Evolutionary conservation across 1,140 invertebrate species (phyloP).

Genomic region (Alviniconcha marisindica): DNA sequence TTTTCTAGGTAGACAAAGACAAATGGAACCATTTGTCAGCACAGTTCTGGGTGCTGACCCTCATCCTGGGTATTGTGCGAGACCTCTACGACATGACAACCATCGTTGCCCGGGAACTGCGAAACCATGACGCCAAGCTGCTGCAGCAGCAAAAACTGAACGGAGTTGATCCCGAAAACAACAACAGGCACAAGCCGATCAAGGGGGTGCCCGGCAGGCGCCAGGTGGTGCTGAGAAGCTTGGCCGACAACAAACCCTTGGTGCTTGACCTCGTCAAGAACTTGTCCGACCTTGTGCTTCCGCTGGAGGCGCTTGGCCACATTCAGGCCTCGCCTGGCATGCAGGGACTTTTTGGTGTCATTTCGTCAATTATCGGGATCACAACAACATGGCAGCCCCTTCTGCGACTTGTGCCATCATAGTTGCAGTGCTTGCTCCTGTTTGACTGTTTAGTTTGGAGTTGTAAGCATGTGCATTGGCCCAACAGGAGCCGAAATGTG

Average conservation of each 20-base stretch:
- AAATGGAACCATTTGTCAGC: constrained; percentile 86
- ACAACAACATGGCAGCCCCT: constrained; percentile 84
- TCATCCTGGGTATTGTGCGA: constrained; percentile 85
- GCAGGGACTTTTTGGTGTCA: constrained; percentile 85
- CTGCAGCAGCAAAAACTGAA: constrained; percentile 71
- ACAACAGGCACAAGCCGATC: background rate
- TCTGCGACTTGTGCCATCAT: constrained; percentile 72
- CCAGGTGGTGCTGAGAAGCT: constrained; percentile 50
- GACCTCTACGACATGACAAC: constrained; percentile 87
- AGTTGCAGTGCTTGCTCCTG: background rate
- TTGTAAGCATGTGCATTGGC: no score
- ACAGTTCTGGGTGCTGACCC: constrained; percentile 80
- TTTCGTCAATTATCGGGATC: constrained; percentile 87
- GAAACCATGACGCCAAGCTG: constrained; percentile 35
- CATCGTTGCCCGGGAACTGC: constrained; percentile 78
- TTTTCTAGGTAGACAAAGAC: constrained; percentile 80
- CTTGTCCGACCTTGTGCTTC: constrained; percentile 90
- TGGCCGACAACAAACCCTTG: constrained; percentile 75
- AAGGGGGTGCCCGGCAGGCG: background rate
- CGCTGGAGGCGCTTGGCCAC: constrained; percentile 86
- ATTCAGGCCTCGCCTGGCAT: constrained; percentile 85
- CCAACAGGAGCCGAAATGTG: no score
- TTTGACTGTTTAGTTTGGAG: background rate
- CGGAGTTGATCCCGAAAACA: constrained; percentile 67
- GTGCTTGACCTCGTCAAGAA: constrained; percentile 90